Percentiles rank a stretch among this genome's conserved stretches.
Conservation (phyloP, 2,797 vertebrate species). For the Petrocephalus sullivani region DNA sequence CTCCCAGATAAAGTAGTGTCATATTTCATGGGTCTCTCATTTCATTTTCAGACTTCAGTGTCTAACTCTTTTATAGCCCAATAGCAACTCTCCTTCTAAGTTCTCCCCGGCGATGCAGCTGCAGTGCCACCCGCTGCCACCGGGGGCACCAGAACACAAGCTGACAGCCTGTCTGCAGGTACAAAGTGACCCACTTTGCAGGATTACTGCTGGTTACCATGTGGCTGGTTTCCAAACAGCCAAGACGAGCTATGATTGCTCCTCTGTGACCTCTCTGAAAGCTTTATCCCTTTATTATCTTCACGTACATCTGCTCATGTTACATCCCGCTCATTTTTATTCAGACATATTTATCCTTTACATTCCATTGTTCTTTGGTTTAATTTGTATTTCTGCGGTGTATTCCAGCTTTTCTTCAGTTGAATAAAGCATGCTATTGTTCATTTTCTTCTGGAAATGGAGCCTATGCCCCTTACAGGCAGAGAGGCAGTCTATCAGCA, state of each 20-base stretch:
- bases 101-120: background rate
- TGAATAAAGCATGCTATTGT: background rate
- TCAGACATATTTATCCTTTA: background rate
- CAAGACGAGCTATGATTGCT: background rate
- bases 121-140: background rate
- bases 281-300: background rate
- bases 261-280: background rate
- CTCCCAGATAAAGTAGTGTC: background rate
- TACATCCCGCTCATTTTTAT: background rate
- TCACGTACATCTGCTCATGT: background rate
- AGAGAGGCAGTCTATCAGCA: background rate
- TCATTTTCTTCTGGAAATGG: background rate
- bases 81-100: background rate
- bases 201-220: background rate
- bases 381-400: background rate
- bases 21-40: background rate
- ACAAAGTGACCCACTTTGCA: background rate
- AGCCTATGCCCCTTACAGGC: background rate
- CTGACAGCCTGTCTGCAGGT: background rate
- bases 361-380: background rate
- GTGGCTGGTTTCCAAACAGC: background rate
- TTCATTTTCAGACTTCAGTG: background rate
- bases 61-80: background rate
- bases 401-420: background rate
- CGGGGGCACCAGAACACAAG: background rate